Conservation (phyloP, 1,140 invertebrate species). For the Anastrepha obliqua region DNA sequence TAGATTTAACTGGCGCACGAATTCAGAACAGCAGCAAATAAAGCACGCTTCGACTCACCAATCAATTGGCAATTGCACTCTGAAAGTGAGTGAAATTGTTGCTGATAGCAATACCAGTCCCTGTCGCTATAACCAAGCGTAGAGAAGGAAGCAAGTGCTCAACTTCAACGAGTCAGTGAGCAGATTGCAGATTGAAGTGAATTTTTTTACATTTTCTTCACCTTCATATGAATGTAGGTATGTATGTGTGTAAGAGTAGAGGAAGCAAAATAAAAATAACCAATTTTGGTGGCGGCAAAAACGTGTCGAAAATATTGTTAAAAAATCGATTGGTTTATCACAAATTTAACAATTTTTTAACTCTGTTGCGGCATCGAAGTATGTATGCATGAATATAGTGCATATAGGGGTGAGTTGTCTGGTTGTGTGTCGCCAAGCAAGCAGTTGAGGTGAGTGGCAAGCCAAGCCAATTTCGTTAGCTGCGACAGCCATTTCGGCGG, state of each 20-base stretch:
- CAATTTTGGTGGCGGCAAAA: not conserved
- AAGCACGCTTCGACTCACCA: not conserved
- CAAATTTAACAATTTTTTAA: not conserved
- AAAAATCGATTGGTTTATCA: not conserved
- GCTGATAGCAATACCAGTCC: not conserved
- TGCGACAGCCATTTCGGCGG: not conserved
- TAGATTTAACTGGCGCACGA: not conserved
- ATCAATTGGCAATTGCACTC: slow-evolving; percentile 14
- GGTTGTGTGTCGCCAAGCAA: not conserved
- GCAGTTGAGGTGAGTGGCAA: not conserved
- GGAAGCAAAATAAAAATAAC: not conserved
- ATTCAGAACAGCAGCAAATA: not conserved
- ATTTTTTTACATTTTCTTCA: no score
- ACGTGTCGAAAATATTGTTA: not conserved
- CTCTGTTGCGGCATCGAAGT: not conserved
- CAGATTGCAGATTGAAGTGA: not conserved
- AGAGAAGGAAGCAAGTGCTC: not conserved
- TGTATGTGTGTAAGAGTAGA: no score
- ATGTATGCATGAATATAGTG: no score
- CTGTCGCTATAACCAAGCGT: not conserved
- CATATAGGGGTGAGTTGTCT: not conserved
- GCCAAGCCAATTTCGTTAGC: not conserved
- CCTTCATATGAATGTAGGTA: no score
- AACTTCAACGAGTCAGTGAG: not conserved
- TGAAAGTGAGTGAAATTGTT: not conserved